Base-by-base conservation (phyloP, 2,797 vertebrate genomes). In the Karalla daura region DNA sequence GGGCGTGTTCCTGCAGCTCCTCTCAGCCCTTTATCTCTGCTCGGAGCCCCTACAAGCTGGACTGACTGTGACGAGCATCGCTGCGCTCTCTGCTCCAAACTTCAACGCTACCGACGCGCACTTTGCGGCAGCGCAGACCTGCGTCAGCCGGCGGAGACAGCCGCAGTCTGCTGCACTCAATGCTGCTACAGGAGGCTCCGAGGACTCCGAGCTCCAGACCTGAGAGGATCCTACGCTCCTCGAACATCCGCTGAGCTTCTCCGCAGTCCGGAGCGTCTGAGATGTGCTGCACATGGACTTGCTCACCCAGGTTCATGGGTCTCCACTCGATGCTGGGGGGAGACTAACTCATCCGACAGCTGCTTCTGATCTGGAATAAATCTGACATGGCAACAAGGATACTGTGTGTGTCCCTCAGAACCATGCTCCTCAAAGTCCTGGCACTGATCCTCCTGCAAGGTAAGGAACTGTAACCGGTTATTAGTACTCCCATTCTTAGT, bases 401-500 rank as follows among this genome's bases (percentile, higher is more conserved):
- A 43, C 32, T 39, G n/a, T 59, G 32, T 36, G 61, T 71, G 35
- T 27, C 72, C 41, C 3, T 46, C 39, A 81, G 59, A 78, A 74
- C 78, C 68, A 79, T 88, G 81, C 47, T 91, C 49, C 50, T 82
- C 40, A 75, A 60, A 54, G 76, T 84, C 21, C 36, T 91, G 33
- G 37, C 53, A 7, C 18, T 87, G 10, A 54, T 89, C 46, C 10
- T 90, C 28, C 44, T 89, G 8, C 85, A 91, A 86, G 91, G 92
- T 93, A 85, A 0, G 12, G 2, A 11, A 25, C 23, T 51, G 8
- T 25, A 37, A 5, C 7, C n/a, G n/a, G n/a, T n/a, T n/a, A n/a
- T n/a, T n/a, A n/a, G n/a, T n/a, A n/a, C n/a, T n/a, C n/a, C n/a
- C n/a, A n/a, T n/a, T n/a, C n/a, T n/a, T n/a, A n/a, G n/a, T n/a